Evolutionary conservation across 2,888 invertebrate species (phyloP), one percentile per base, ranked within the genome.

Genomic region (Chirona hameri): DNA sequence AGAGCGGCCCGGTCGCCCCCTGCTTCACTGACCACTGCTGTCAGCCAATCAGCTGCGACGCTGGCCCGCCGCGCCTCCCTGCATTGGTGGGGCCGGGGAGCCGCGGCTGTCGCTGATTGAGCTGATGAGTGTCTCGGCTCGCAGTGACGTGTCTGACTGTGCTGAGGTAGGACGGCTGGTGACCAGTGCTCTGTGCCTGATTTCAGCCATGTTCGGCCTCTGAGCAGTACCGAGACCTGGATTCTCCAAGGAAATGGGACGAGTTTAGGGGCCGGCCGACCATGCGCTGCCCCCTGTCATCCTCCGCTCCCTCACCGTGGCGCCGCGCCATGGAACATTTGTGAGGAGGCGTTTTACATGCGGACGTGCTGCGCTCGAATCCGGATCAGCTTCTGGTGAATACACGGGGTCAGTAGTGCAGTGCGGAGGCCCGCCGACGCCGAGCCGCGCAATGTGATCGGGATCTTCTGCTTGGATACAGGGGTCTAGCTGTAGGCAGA

Each of bases 211-310:
- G 93, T 46, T 90, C 93, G 96, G 87, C 94, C 95, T 87, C 93
- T 96, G 88, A 94, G 96, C 88, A 95, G 96, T 96, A 96, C 91
- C 91, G 96, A 88, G 96, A 96, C 90, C 91, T 96, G 91, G 96
- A 96, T 89, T 96, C 96, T 86, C 96, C 85, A 92, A 95, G 89
- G 96, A 96, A 89, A 94, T 95, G 85, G 94, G 95, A 89, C 95
- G 95, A 89, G 94, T 94, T 89, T 80, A 79, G 79, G 5, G 79
- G 18, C n/a, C 24, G 46, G 15, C 12, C 72, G n/a, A n/a, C n/a
- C n/a, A n/a, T n/a, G n/a, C n/a, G n/a, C n/a, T n/a, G n/a, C n/a
- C n/a, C 29, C 0, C 29, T 18, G 31, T 31, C 72, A 31, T 31
- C 24, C 31, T 18, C 72, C 9, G 24, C 60, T 24, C 7, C 57